Conservation (phyloP, 1,140 invertebrate species). For the Chionoecetes opilio region DNA sequence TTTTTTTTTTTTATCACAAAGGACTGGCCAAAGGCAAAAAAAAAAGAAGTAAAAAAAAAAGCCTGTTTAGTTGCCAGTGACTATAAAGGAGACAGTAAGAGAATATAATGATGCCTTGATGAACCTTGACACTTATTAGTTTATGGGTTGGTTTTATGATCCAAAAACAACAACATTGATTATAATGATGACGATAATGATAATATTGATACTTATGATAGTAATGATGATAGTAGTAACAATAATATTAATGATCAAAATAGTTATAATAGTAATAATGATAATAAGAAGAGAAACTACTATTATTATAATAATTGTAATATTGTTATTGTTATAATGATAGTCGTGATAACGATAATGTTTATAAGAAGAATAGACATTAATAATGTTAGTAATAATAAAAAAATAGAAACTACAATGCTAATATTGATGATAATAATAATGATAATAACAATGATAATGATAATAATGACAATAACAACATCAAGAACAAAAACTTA, state of each 20-base stretch:
- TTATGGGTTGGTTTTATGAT: too few species aligned
- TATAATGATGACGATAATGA: constrained; percentile 1
- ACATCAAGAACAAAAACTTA: constrained; percentile 31
- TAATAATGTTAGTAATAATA: neutral
- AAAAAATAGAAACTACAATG: neutral
- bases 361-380: neutral
- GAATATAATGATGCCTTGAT: neutral
- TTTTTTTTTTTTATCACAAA: too few species aligned
- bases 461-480: neutral
- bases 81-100: too few species aligned
- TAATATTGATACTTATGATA: constrained; percentile 24
- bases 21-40: too few species aligned
- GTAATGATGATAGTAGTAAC: constrained; percentile 37
- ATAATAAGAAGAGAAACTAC: constrained; percentile 47
- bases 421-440: constrained; percentile 49
- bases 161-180: too few species aligned
- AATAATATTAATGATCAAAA: constrained; percentile 35
- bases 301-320: neutral
- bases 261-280: constrained; percentile 33
- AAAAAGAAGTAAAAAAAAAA: too few species aligned
- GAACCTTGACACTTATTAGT: too few species aligned
- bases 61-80: too few species aligned
- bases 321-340: neutral
- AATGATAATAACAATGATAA: constrained; percentile 48
- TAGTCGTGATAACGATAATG: neutral